These are phyloP conservation scores for Spodoptera littoralis DNA, from an alignment of 2,888 invertebrate species.

Conservation along the genomic window DNA sequence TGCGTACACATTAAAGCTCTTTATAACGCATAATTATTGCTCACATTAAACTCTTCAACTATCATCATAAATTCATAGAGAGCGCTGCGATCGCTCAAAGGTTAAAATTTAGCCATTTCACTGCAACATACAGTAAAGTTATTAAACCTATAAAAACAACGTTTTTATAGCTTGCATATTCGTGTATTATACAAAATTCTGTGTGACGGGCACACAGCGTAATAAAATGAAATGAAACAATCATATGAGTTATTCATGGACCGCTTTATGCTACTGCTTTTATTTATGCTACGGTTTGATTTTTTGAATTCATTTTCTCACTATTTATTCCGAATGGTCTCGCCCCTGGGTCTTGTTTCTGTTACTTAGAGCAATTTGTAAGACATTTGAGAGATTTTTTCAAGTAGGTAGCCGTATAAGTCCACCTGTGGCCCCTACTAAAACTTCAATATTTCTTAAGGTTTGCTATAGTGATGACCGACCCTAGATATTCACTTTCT, in stretches of 20 bases:
- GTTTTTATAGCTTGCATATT: slow-evolving; percentile 75
- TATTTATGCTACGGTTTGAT: slow-evolving; percentile 39
- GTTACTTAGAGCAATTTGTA: too few species aligned
- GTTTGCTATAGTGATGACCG: too few species aligned
- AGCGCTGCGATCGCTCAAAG: slow-evolving; percentile 39
- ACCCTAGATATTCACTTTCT: too few species aligned
- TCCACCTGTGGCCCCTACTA: too few species aligned
- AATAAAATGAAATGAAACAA: slow-evolving; percentile 87
- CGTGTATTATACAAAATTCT: slow-evolving; percentile 73
- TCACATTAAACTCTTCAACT: neutral
- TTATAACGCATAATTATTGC: neutral
- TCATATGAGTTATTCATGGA: slow-evolving; percentile 84
- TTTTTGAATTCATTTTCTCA: slow-evolving; percentile 28
- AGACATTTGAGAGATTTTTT: too few species aligned
- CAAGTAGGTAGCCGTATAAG: too few species aligned
- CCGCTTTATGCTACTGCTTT: slow-evolving; percentile 67
- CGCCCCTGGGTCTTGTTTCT: too few species aligned
- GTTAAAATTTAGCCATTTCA: slow-evolving; percentile 54
- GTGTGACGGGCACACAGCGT: slow-evolving; percentile 77
- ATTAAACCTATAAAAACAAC: slow-evolving; percentile 75
- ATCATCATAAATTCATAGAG: slow-evolving; percentile 31
- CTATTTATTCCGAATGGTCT: too few species aligned
- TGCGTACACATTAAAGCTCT: too few species aligned
- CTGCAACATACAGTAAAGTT: slow-evolving; percentile 67
- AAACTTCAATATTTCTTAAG: too few species aligned